Evolutionary conservation across 2,797 vertebrate genomes (phyloP), one percentile per base, ranked within the genome.

Genomic region (Lindbergichthys nudifrons): DNA sequence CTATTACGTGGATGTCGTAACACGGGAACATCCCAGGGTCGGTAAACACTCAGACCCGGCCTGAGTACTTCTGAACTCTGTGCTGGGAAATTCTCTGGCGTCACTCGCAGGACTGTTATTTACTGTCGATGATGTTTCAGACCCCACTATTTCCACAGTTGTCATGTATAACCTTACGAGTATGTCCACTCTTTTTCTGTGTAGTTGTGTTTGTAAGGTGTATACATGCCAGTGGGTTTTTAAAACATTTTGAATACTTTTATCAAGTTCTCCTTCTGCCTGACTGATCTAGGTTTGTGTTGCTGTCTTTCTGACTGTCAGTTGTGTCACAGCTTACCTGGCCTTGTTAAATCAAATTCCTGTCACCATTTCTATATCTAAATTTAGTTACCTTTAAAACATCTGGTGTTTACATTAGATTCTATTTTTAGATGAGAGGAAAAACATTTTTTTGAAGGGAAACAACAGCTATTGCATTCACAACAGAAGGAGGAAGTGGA

Each of bases 21-120:
- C 23, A 26, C 12, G 58, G 90, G 89, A 90, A 90, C 87, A 89
- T 89, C 87, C 86, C 84, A 16, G 72, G 21, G 59, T 61, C 73
- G 57, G 39, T 74, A 81, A 79, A 82, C 64, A 73, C 73, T 77
- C 30, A 82, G 50, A 72, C 67, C 48, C 19, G 52, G 60, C 70
- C 65, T 30, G 43, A 78, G 60, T 66, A 73, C 73, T 67, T 83
- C 36, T 79, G 75, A 66, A 53, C n/a, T 70, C 45, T 70, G 32
- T 71, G 63, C 77, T 74, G 85, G 91, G 92, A 92, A 94, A 89
- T 88, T 90, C 87, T 85, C 68, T 73, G 65, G 21, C 54, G 77
- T 90, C 90, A 91, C 75, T 70, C 61, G 26, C 46, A 45, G 54
- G 39, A 26, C 62, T 75, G 70, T 76, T 86, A 76, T 88, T 91